Conservation (phyloP, 2,888 invertebrate species). For the Nomada fabriciana region DNA sequence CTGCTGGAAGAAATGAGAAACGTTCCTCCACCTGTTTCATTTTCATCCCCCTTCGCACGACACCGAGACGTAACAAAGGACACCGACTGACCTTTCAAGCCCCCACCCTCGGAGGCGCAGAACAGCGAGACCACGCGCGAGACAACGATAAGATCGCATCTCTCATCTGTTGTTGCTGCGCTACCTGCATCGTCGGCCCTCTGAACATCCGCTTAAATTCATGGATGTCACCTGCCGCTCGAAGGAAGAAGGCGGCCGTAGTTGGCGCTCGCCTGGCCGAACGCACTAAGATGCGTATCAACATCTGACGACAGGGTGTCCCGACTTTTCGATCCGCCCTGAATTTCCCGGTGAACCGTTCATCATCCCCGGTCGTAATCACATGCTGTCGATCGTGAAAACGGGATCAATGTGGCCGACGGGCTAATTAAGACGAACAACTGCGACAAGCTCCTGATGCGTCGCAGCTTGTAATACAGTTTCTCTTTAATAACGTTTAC, state of each 20-base stretch:
- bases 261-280: constrained; percentile 22
- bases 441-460: not conserved
- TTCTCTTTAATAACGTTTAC: not conserved
- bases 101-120: not conserved
- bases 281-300: constrained; percentile 43
- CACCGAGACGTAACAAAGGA: not conserved
- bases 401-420: not conserved
- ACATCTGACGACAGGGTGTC: constrained; percentile 36
- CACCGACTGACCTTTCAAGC: constrained; percentile 36
- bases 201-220: constrained; percentile 72
- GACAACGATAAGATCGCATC: constrained; percentile 62
- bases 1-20: no score
- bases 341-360: constrained; percentile 34
- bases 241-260: constrained; percentile 63
- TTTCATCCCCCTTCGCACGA: no score
- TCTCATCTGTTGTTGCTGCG: constrained; percentile 63
- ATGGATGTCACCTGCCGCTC: constrained; percentile 81
- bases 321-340: constrained; percentile 12
- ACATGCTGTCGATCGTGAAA: constrained; percentile 23
- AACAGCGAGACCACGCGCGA: constrained; percentile 8
- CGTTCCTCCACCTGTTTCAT: no score
- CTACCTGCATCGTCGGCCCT: constrained; percentile 67
- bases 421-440: constrained; percentile 28
- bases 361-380: constrained; percentile 32
- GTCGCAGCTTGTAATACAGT: not conserved